Base-by-base conservation (phyloP, 2,888 invertebrate genomes). In the Epinotia ramella region DNA sequence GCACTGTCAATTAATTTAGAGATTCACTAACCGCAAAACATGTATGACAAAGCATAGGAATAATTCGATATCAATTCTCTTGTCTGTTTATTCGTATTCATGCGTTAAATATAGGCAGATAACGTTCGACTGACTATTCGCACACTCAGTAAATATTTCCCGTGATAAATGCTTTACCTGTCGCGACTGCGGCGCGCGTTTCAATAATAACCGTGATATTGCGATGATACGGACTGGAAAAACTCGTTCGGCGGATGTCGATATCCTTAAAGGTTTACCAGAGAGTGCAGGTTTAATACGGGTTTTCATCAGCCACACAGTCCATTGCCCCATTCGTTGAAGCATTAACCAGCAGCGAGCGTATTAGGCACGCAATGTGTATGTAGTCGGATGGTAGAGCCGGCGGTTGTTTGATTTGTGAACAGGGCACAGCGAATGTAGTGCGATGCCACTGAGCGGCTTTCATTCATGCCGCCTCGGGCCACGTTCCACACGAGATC, bases 171-270 rank as follows among this genome's bases (percentile, higher is more conserved):
- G 91, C 88, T 90, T 91, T 88, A 93, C 92, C 92, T 93, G 94
- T 92, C 94, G 92, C 91, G 92, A 87, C 88, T 92, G 88, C 91
- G 89, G 89, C 87, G 90, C 90, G 89, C 89, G 92, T 90, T 93
- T 94, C 89, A 91, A 94, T 94, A 93, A 94, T 93, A 94, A 93
- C 93, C 93, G 91, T 94, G 93, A 94, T 94, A 94, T 93, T 91
- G 93, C 92, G 94, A 94, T 93, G 94, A 94, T 94, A 93, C 92
- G 87, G 89, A 94, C 94, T 94, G 93, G 94, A 94, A 94, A 94
- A 94, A 94, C 94, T 94, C 90, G 94, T 94, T 94, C 89, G 88
- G 88, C 87, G 89, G 91, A 92, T 93, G 93, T 92, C 93, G 92
- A 93, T 94, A 94, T 94, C 94, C 94, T 94, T 94, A 91, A 86